Evolutionary conservation across 2,113 vertebrate species (phyloP).

Genomic region (Otocyon megalotis): DNA sequence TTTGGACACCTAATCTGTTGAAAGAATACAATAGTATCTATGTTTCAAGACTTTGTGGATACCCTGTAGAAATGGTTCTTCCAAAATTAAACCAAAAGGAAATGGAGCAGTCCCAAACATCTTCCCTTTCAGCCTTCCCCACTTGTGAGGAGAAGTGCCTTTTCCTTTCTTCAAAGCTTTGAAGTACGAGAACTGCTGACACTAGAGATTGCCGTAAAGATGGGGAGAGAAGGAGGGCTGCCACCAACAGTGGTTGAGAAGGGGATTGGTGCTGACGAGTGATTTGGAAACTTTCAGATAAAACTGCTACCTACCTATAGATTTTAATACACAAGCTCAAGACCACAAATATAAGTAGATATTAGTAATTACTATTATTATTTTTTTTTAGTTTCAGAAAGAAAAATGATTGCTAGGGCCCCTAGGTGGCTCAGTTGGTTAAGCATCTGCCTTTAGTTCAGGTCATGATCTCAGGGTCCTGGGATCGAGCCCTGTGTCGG

Average conservation of each 20-base stretch:
- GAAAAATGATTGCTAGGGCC: neutral
- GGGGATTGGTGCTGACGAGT: neutral
- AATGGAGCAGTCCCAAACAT: neutral
- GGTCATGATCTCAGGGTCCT: neutral
- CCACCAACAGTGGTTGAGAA: neutral
- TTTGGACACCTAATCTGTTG: neutral
- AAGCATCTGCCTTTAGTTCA: neutral
- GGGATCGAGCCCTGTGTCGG: neutral
- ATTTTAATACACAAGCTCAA: neutral
- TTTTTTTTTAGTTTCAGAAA: conserved; percentile 26
- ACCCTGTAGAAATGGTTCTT: neutral
- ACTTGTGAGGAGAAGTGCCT: neutral
- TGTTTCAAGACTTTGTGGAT: neutral
- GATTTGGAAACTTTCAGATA: neutral
- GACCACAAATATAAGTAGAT: neutral
- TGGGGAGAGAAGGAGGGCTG: too few species aligned
- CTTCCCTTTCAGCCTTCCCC: neutral
- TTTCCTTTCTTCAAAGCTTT: neutral
- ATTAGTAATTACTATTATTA: neutral
- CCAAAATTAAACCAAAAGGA: neutral
- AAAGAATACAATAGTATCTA: neutral
- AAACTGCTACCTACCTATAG: neutral
- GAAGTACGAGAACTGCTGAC: neutral
- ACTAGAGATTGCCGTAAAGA: accelerated
- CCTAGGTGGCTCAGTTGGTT: too few species aligned